Base-by-base conservation (phyloP, 2,113 vertebrate genomes). In the Coracopsis vasa region DNA sequence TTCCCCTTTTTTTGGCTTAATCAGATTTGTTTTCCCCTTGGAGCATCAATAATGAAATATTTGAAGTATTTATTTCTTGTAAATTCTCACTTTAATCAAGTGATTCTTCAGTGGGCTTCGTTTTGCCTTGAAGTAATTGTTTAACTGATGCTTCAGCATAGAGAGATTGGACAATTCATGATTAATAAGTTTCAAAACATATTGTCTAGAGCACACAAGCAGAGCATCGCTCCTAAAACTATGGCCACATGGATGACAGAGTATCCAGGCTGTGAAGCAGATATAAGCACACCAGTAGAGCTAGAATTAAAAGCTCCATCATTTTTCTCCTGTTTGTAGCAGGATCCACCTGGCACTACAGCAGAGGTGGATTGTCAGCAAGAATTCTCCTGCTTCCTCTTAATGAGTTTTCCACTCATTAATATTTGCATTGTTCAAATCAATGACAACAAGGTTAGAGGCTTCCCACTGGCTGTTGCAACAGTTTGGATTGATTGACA, bases 11-110 rank as follows among this genome's bases (percentile, higher is more conserved):
- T 91, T 92, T 79, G 86, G 72, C 80, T 81, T 96, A 95, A 97
- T 96, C 93, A 91, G 48, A 71, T 71, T 50, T 90, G 92, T 71
- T 94, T 95, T 93, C 42, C 81, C 67, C 78, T 37, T 75, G 78
- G 45, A 94, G 77, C 72, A 97, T 86, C 75, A 51, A 84, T 64
- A 96, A 92, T 92, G 90, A 94, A 97, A 86, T 95, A 88, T 88
- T 62, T 85, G 37, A 96, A 93, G 91, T 86, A 93, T 73, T 94
- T 96, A 86, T 96, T 97, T 96, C 88, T 86, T 93, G 92, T 81
- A 64, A 85, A 96, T 90, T 92, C 86, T 92, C 97, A 87, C 89
- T 97, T 97, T 65, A 96, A 97, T 97, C 73, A 93, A 94, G 89
- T 66, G 92, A 93, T 96, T 97, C 64, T 87, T 97, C 90, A 75